Evolutionary conservation across 2,797 vertebrate species (phyloP), one percentile per base, ranked within the genome.

Genomic region (Chaetophractus vellerosus): DNA sequence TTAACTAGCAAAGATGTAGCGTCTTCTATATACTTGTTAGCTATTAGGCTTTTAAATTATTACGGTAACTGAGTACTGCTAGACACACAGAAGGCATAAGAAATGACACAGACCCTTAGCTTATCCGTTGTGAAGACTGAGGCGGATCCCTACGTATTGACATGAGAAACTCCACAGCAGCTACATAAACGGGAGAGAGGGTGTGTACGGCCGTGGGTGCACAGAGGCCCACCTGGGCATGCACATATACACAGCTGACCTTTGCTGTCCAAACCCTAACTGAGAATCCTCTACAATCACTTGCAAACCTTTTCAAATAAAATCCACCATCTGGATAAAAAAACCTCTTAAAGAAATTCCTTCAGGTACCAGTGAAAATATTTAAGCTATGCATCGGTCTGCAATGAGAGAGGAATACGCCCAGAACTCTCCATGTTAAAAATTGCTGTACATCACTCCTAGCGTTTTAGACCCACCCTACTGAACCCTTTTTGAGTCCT

Each of bases 361-460:
- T 0, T 0, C 26, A 75, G 10, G 55, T 11, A 2, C 8, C 16
- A 0, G 6, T 1, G 69, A 5, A 19, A 72, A 28, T 0, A 38
- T 0, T 2, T 24, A 31, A 88, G 26, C 1, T 26, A 33, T 0
- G 9, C 7, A 2, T 16, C 55, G 18, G 61, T 1, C 59, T 63
- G 41, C 23, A 33, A 41, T 0, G 1, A 38, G 8, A 63, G 38
- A 55, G 16, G 36, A 15, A 18, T 31, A 1, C 0, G 10, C 7
- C 48, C 61, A 0, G 15, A 0, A 0, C 28, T 33, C 28, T 16
- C 2, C 0, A 9, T 2, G n/a, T 1, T 24, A 19, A 24, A 24
- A 41, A 57, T 31, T 75, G 1, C 2, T 12, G 0, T 1, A 9
- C 24, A 6, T 14, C 21, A 26, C 24, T 55, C 31, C 50, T 1